Evolutionary conservation across 2,888 invertebrate species (phyloP).

Genomic region (Sussaba pulchella): DNA sequence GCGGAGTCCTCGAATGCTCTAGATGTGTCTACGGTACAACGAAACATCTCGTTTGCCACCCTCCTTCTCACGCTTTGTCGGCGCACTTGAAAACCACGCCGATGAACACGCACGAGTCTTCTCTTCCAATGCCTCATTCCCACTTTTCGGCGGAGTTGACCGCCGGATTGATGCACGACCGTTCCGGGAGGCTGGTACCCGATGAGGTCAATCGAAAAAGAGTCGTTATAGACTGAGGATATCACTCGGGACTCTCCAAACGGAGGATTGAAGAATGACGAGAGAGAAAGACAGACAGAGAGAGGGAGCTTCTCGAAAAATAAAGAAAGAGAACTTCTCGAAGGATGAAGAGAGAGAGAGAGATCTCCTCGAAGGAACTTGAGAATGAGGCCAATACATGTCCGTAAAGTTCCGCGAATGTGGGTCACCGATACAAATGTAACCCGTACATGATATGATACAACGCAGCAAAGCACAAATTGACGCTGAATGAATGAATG

Average conservation of each 20-base stretch:
- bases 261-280: too few species aligned
- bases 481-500: conserved; percentile 75
- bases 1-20: conserved; percentile 31
- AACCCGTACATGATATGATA: background rate
- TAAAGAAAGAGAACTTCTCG: conserved; percentile 21
- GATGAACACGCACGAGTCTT: conserved; percentile 38
- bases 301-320: too few species aligned
- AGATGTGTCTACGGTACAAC: conserved; percentile 26
- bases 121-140: conserved; percentile 44
- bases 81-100: conserved; percentile 64
- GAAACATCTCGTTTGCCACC: conserved; percentile 42
- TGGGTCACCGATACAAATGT: conserved; percentile 71
- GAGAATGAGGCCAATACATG: conserved; percentile 12
- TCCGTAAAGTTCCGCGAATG: conserved; percentile 76
- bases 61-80: conserved; percentile 65
- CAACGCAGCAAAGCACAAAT: background rate
- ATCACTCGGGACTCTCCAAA: too few species aligned
- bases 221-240: too few species aligned
- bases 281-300: too few species aligned
- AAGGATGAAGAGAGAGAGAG: background rate
- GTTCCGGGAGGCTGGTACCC: too few species aligned
- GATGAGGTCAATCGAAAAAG: too few species aligned
- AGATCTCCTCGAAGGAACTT: background rate
- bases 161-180: background rate
- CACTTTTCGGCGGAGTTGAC: conserved; percentile 19